Evolutionary conservation across 2,797 vertebrate species (phyloP), one percentile per base, ranked within the genome.

Genomic region (Esox lucius): DNA sequence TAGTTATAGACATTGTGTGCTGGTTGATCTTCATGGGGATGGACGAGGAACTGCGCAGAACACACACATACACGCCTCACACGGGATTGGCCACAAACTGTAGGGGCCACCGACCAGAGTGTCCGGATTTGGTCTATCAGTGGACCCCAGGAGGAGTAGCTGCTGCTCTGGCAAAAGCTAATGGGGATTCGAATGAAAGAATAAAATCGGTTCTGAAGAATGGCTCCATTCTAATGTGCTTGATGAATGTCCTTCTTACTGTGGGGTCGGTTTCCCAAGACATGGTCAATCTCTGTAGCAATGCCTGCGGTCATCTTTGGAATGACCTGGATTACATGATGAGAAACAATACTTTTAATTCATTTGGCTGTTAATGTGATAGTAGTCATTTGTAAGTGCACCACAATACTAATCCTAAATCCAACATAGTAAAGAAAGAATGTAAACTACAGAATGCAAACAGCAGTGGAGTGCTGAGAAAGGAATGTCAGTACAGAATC

Each of bases 291-390:
- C 76, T 95, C 93, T 42, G 93, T 68, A 70, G 91, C 93, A 72
- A 95, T 90, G 61, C 90, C 87, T 73, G 93, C 77, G 35, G 93
- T 94, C 85, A 95, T 94, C 87, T 95, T 95, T 91, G 94, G 90
- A 92, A 95, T 92, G 53, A 95, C 92, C 94, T 94, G 83, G 16
- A 74, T 59, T 53, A 73, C 66, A 78, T 70, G 75, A 85, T 17
- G 22, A 12, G 16, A 39, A 71, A 48, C 12, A 51, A 19, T 1
- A 69, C 6, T n/a, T 16, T 68, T 24, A 7, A 24, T 68, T 39
- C 4, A 46, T 22, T 42, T 42, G 13, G 7, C 35, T 22, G 19
- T 26, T 24, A 68, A 22, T 6, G 24, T 22, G 35, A n/a, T 22
- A n/a, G n/a, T 13, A 46, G n/a, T 39, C 5, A 19, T 48, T 46